Evolutionary conservation across 2,888 invertebrate species (phyloP), one percentile per base, ranked within the genome.

Genomic region (Protodeltote pygarga): DNA sequence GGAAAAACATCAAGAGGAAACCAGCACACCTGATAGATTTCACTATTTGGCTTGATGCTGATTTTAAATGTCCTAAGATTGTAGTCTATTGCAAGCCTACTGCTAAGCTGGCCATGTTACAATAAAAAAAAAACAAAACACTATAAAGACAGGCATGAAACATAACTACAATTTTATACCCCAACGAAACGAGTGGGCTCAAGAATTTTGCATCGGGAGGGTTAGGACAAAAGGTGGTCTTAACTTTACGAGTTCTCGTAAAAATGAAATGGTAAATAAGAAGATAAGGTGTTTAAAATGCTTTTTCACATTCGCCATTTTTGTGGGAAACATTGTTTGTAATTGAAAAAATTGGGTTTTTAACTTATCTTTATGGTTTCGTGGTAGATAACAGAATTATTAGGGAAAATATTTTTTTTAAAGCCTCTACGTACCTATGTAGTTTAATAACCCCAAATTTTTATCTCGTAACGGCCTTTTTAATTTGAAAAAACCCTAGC

Each of bases 191-290:
- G 55, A 41, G 42, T 52, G 19, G 11, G 63, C 65, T 65, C 64
- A 59, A 65, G 63, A 62, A 70, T 71, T 70, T 67, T 60, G 60
- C 65, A 47, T 48, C 47, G 58, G 52, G 60, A 65, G 74, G 75
- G 76, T 66, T 67, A 68, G 75, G 71, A 82, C 81, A 81, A 83
- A 81, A 79, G 79, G 77, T 69, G 71, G 80, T 78, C 81, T 83
- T 81, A 83, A 80, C 72, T 85, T 84, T 85, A 85, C 74, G 75
- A 69, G 68, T 50, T 45, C 70, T 75, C 82, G 78, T 85, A 84
- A 84, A 84, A 81, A 77, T 73, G 71, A 69, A 76, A 80, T 71
- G 71, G 71, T 74, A 81, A 75, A 74, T 75, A 74, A 75, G 71
- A 60, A 82, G 83, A 85, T 83, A 84, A 83, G 74, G 71, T n/a